Evolutionary conservation across 1,140 invertebrate species (phyloP).

Genomic region (Trichonephila inaurata): DNA sequence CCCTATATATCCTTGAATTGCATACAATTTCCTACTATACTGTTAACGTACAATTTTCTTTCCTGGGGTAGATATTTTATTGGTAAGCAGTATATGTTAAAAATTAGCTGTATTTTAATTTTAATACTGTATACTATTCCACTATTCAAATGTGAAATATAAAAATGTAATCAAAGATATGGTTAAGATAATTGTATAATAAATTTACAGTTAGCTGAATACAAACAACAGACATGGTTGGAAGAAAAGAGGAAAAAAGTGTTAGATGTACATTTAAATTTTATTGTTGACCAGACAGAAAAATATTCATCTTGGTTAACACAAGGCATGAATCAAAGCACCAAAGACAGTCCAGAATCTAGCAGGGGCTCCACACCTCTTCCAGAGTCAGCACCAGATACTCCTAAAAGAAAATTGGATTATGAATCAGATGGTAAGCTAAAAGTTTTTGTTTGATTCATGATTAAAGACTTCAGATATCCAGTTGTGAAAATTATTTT

Average conservation of each 20-base stretch:
- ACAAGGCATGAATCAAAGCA: slow-evolving; percentile 87
- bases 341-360: slow-evolving; percentile 63
- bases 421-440: slow-evolving; percentile 39
- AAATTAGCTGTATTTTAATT: too few relatives aligned
- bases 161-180: too few relatives aligned
- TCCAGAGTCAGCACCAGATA: slow-evolving; percentile 62
- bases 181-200: neutral
- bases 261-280: slow-evolving; percentile 97
- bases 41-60: too few relatives aligned
- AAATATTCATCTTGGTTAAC: slow-evolving; percentile 96
- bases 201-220: slow-evolving; percentile 90
- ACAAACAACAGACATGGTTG: slow-evolving; percentile 93
- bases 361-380: slow-evolving; percentile 71
- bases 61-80: too few relatives aligned
- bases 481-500: too few relatives aligned
- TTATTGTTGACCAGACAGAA: slow-evolving; percentile 99
- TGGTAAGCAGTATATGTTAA: too few relatives aligned
- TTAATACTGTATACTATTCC: too few relatives aligned
- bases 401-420: slow-evolving; percentile 10
- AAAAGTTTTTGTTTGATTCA: too few relatives aligned
- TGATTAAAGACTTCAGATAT: too few relatives aligned
- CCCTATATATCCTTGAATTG: too few relatives aligned
- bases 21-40: too few relatives aligned
- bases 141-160: too few relatives aligned
- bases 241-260: slow-evolving; percentile 98